These are phyloP conservation scores for Scaptodrosophila latifasciaeformis DNA, from an alignment of 2,888 invertebrate genomes.

Conservation along the genomic window DNA sequence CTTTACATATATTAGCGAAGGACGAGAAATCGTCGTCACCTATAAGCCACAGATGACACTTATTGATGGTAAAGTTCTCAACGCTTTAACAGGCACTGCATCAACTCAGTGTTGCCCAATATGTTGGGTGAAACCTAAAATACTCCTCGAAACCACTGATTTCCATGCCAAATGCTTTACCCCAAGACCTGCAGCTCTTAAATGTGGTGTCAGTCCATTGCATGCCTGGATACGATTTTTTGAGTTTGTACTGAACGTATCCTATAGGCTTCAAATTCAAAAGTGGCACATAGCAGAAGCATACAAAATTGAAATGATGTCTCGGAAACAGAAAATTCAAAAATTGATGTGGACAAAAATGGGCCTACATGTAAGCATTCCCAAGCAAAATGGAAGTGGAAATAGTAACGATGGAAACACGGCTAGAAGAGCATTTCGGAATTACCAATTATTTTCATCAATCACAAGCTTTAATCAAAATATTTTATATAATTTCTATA, in stretches of 20 bases:
- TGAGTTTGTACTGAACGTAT: conserved; percentile 4
- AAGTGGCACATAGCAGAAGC: background rate
- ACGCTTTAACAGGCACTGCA: conserved; percentile 9
- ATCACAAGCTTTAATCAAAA: too few species aligned
- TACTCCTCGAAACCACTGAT: conserved; percentile 19
- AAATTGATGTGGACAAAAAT: conserved; percentile 17
- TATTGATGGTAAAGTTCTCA: too few species aligned
- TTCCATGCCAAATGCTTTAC: conserved; percentile 7
- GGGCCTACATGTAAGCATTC: conserved; percentile 20
- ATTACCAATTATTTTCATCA: too few species aligned
- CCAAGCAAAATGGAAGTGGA: too few species aligned
- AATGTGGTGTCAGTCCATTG: conserved; percentile 19
- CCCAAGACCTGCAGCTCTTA: conserved; percentile 13
- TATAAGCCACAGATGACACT: conserved; percentile 1
- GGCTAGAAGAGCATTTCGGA: too few species aligned
- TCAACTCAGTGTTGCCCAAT: conserved; percentile 16
- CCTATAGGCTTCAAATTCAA: background rate
- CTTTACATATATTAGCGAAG: background rate
- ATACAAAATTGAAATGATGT: conserved; percentile 9
- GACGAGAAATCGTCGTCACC: background rate
- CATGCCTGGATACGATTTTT: conserved; percentile 19
- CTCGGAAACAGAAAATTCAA: conserved; percentile 17
- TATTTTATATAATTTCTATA: too few species aligned
- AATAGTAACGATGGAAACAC: too few species aligned
- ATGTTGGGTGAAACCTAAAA: conserved; percentile 18